A percentile compares a stretch with the other conserved stretches of the same genome.
Evolutionary conservation across 2,113 vertebrate genomes (phyloP).

Genomic region (Melanerpes formicivorus): DNA sequence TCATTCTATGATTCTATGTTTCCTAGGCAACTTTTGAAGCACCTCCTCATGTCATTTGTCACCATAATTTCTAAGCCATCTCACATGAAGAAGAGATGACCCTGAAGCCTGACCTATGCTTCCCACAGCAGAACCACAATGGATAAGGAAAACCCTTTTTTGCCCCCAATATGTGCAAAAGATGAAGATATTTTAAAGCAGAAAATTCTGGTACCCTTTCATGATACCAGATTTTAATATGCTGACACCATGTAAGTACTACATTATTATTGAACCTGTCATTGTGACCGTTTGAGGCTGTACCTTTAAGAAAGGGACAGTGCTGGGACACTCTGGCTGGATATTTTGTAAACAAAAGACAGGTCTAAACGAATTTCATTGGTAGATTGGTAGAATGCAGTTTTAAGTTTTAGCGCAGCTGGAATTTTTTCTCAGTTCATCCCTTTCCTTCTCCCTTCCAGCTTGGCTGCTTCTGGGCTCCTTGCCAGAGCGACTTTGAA

Average conservation of each 20-base stretch:
- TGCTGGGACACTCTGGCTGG: no score
- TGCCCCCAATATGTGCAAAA: not conserved
- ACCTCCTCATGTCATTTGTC: not conserved
- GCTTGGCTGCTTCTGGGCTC: no score
- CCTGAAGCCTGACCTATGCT: not conserved
- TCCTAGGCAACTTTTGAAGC: not conserved
- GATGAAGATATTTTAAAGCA: not conserved
- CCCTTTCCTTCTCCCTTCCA: no score
- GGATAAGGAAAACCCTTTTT: not conserved
- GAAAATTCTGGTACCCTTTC: not conserved
- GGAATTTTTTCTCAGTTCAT: no score
- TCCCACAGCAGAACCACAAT: not conserved
- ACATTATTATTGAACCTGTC: not conserved
- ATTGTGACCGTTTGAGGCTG: no score
- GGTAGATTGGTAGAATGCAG: no score
- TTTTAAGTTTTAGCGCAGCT: no score
- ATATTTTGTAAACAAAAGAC: no score
- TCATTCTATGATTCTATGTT: not conserved
- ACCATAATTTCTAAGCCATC: not conserved
- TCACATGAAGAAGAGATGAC: not conserved
- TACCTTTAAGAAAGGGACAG: no score
- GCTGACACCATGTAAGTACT: accelerated
- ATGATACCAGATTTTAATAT: not conserved
- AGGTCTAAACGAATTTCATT: no score
- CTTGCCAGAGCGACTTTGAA: no score